Conservation (phyloP, 2,797 vertebrate genomes). For the Gambusia yucatana region DNA sequence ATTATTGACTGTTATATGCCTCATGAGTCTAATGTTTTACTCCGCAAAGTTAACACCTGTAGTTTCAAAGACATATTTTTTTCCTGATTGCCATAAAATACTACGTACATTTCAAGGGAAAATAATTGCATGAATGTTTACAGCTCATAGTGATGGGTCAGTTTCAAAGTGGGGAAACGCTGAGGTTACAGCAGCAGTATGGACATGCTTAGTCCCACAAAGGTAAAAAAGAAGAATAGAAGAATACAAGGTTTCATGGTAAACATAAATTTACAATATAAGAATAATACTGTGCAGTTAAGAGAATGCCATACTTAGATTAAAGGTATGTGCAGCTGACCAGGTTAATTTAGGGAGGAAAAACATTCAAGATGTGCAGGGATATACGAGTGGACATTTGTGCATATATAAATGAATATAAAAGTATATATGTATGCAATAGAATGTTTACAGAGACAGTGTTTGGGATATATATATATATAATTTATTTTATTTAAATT, state of each 20-base stretch:
- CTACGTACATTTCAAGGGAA: slow-evolving; percentile 57
- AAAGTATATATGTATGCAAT: background rate
- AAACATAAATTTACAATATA: background rate
- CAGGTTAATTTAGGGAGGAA: no score
- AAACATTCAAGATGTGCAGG: no score
- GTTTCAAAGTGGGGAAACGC: background rate
- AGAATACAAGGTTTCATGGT: background rate
- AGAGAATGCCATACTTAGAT: background rate
- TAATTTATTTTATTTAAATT: no score
- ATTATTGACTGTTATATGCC: slow-evolving; percentile 73
- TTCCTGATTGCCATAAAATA: slow-evolving; percentile 77
- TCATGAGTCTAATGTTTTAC: slow-evolving; percentile 74
- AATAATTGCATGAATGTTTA: slow-evolving; percentile 35
- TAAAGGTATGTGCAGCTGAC: no score
- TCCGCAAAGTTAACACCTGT: slow-evolving; percentile 76
- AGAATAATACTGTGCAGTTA: background rate
- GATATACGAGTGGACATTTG: no score
- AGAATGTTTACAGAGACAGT: background rate
- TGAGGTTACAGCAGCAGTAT: background rate
- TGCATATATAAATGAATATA: no score
- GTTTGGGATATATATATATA: background rate
- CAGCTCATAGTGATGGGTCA: background rate
- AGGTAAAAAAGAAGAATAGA: background rate
- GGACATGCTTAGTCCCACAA: background rate
- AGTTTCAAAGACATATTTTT: slow-evolving; percentile 75